Base-by-base conservation (phyloP, 1,140 invertebrate species). In the Limonius californicus region DNA sequence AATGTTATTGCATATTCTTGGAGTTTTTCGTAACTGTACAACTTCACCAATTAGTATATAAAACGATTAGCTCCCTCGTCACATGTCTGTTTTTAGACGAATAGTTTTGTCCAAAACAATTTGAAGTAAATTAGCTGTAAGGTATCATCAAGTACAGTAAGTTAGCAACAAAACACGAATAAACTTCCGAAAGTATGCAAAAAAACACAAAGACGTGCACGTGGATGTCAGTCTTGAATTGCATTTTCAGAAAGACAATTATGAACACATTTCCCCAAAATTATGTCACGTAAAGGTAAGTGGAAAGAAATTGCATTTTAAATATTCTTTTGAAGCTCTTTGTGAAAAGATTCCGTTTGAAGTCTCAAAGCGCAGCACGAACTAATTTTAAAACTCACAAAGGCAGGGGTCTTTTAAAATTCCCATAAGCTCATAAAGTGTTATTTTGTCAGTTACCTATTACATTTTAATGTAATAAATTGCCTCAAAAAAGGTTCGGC, bases 381-480 rank as follows among this genome's bases (percentile, higher is more conserved):
- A 50, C 35, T 39, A 39, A 39, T 14, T 39, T 39, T 12, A 50
- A 19, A 50, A 50, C 18, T 4, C n/a, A 50, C 9, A 18, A 50
- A 50, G 45, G 20, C 18, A 50, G 11, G 11, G 45, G 45, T 3
- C 45, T 14, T 50, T 50, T 50, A 50, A 50, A 50, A 50, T 18
- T 50, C 45, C 20, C 45, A 21, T 21, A 50, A 50, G 45, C 45
- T 50, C 45, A 50, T 50, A 50, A 50, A 50, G 16, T 50, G 45
- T 50, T 50, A 50, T 50, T 50, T 50, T 50, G 45, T 50, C 45
- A 50, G 45, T 50, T 50, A 50, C 45, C 15, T 50, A 50, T 50
- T 50, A 50, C 45, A 50, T 12, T 50, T 50, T 50, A 50, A 50
- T 50, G 45, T 50, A 50, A 50, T 50, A 50, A 50, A 50, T 50